These are phyloP conservation scores for Tipula lateralis DNA, from an alignment of 2,888 invertebrate genomes.

Conservation along the genomic window DNA sequence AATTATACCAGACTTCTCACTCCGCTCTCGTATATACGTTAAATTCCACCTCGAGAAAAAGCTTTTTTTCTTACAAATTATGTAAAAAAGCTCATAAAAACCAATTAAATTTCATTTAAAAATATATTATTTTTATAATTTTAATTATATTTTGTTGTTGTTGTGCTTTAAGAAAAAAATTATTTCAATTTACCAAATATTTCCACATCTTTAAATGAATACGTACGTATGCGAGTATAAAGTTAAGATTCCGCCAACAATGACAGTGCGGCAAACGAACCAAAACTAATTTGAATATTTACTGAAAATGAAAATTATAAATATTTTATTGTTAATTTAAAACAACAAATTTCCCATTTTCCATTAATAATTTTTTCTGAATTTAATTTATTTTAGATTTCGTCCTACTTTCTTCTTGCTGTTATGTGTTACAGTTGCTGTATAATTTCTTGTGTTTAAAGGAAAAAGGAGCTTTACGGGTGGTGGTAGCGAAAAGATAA, in stretches of 20 bases:
- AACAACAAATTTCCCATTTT: neutral
- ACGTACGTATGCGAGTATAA: neutral
- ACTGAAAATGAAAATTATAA: neutral
- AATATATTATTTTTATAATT: neutral
- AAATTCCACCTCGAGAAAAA: no score
- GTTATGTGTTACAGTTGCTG: neutral
- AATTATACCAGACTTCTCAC: no score
- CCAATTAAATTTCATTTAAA: neutral
- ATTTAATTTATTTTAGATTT: neutral
- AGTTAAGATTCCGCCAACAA: neutral
- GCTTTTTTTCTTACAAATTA: neutral
- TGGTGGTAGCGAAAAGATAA: neutral
- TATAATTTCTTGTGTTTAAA: neutral
- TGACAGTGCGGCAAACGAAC: neutral
- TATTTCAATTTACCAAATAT: neutral
- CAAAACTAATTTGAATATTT: neutral
- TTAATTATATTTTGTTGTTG: neutral
- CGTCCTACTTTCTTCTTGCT: neutral
- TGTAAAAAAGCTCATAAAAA: neutral
- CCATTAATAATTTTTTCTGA: neutral
- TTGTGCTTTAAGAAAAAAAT: neutral
- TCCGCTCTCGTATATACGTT: no score
- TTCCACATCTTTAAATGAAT: neutral
- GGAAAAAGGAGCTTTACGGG: neutral
- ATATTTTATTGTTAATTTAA: slow-evolving; percentile 19